Percentiles rank a stretch among this genome's conserved stretches.
These are phyloP conservation scores for Lepetodrilus schrolli DNA, from an alignment of 2,888 invertebrate genomes.

Conservation along the genomic window DNA sequence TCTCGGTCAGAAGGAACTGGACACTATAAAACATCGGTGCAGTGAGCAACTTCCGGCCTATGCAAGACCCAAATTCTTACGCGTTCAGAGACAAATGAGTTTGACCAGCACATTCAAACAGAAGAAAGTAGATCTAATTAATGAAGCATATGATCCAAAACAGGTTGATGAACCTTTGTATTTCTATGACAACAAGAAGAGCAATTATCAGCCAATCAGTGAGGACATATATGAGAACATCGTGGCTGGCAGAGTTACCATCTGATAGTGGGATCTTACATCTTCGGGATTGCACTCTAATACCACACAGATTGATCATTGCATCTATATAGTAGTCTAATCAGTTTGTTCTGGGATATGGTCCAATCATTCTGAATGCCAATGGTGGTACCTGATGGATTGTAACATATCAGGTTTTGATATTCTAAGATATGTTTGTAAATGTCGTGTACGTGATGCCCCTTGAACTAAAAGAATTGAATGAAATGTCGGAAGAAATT, in stretches of 20 bases:
- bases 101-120: slow-evolving; percentile 65
- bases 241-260: not conserved
- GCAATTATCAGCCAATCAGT: slow-evolving; percentile 44
- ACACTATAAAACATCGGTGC: slow-evolving; percentile 46
- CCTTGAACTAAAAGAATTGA: too few species aligned
- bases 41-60: slow-evolving; percentile 54
- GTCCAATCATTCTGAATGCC: too few species aligned
- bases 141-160: slow-evolving; percentile 56
- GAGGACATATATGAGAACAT: not conserved
- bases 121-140: slow-evolving; percentile 52
- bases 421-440: too few species aligned
- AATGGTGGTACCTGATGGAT: too few species aligned
- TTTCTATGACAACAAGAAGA: slow-evolving; percentile 43
- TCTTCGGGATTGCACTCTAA: too few species aligned
- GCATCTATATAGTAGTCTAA: too few species aligned
- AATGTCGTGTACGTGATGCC: too few species aligned
- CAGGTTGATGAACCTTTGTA: slow-evolving; percentile 48
- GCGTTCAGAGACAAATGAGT: slow-evolving; percentile 47
- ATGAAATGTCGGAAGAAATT: too few species aligned
- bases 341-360: too few species aligned
- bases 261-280: not conserved
- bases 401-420: too few species aligned
- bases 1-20: slow-evolving; percentile 36
- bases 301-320: too few species aligned
- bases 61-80: slow-evolving; percentile 62